Evolutionary conservation across 2,113 vertebrate genomes (phyloP).

Genomic region (Neotoma lepida): DNA sequence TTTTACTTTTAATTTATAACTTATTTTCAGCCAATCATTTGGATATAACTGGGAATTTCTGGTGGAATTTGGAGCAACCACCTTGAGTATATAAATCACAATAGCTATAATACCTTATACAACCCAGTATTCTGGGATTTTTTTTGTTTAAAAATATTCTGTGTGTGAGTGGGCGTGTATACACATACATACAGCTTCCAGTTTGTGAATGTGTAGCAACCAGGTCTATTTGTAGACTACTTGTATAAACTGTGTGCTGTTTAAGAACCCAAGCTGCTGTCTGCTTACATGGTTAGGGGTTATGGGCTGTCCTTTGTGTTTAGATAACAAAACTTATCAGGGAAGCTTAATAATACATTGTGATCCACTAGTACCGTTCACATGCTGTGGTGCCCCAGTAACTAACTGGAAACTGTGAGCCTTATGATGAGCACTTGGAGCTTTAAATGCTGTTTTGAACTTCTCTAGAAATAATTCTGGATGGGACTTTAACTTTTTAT

Average conservation of each 20-base stretch:
- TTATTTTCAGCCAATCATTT: slow-evolving; percentile 24
- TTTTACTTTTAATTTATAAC: slow-evolving; percentile 34
- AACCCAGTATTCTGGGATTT: background rate
- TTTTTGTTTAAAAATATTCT: slow-evolving; percentile 17
- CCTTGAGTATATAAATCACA: slow-evolving; percentile 14
- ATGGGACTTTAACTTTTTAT: slow-evolving; percentile 41
- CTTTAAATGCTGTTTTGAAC: background rate
- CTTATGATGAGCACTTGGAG: background rate
- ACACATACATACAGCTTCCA: background rate
- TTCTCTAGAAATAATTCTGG: slow-evolving; percentile 25
- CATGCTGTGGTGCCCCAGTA: background rate
- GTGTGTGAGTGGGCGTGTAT: background rate
- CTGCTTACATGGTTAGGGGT: background rate
- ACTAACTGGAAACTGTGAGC: background rate
- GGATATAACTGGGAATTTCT: background rate
- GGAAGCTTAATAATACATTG: background rate
- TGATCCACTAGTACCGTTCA: background rate
- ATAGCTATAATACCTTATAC: background rate
- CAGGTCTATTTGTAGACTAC: slow-evolving; percentile 10
- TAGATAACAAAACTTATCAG: background rate
- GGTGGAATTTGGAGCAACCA: background rate
- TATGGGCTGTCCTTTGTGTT: background rate
- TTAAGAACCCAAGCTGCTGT: background rate
- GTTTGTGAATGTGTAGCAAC: slow-evolving; percentile 7
- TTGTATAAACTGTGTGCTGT: background rate